Base-by-base conservation (phyloP, 2,888 invertebrate species). In the Andricus curvator region DNA sequence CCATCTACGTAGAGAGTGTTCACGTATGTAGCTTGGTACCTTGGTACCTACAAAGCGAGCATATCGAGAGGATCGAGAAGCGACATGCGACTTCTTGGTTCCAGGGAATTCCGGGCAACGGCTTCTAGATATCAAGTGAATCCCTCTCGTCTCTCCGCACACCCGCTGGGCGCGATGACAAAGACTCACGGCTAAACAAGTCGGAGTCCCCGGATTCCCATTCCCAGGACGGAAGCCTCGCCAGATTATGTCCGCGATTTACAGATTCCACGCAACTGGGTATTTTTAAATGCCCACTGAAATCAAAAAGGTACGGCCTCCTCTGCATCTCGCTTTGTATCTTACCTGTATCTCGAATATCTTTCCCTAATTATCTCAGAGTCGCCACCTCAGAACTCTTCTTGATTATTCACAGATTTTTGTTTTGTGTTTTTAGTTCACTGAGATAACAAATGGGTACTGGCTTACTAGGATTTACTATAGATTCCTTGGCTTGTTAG, bases 181-280 rank as follows among this genome's bases (percentile, higher is more conserved):
- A 74, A 74, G 74, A 56, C 74, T 33, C 51, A 29, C 5, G 25
- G 51, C 51, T 51, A 70, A 70, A 33, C 70, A 70, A 70, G 70
- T 70, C 29, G 20, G 29, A 51, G 70, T 70, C 74, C 33, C 56
- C 33, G 74, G 51, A 74, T 74, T 74, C 82, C 60, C 62, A 29
- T 74, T 74, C 82, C 64, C 51, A 29, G 77, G 80, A 81, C 77
- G 78, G 68, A 41, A 79, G 79, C 77, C 78, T 78, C 80, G 81
- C 80, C 81, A 62, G 62, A 67, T 65, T 29, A 77, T 78, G 85
- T 81, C 82, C 77, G 78, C 64, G 83, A 85, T 82, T 83, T 83
- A 76, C 22, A 68, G 20, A 22, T 62, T 80, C 66, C 56, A 77
- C 79, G 56, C 64, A 78, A 78, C 74, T 56, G 33, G 74, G 37